Evolutionary conservation across 2,113 vertebrate species (phyloP), one percentile per base, ranked within the genome.

Genomic region (Gasterosteus aculeatus): DNA sequence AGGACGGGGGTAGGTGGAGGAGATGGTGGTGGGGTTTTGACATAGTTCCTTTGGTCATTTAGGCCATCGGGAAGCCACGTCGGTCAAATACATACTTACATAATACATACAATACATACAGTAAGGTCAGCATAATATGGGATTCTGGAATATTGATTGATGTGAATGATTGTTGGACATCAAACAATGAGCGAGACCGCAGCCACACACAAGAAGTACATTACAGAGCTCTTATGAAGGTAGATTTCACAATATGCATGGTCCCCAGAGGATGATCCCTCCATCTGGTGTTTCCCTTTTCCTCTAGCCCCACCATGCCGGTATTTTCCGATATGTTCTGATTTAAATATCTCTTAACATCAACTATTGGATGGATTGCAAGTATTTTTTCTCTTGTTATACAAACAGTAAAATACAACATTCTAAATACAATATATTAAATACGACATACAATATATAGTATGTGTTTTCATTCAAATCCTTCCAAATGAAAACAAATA

Each of bases 11-110:
- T 59, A 59, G 7, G 38, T 72, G 46, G 47, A 7, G 72, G 67
- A 67, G 41, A 46, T 77, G 92, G 83, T 65, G 74, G 81, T 71
- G 74, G 80, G 81, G 91, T 89, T 88, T 87, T 46, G 7, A 77
- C 68, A 70, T 61, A 19, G 49, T 81, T 83, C 65, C 77, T 85
- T 54, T 73, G 70, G 61, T 67, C 22, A 26, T 26, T 26, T 26
- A 26, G 22, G 62, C 72, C 80, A 72, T 62, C 22, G 1, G 64
- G 47, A 77, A 60, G 64, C 47, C 86, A 60, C 75, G 81, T 75
- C 61, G 65, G 31, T 44, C 53, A 63, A 56, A 62, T 61, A 46
- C 62, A 35, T 5, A 49, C 47, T 31, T 26, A 26, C 22, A 26
- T 26, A 26, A 26, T 26, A 26, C 22, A 26, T 26, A 26, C 22